Evolutionary conservation across 2,113 vertebrate genomes (phyloP).

Genomic region (Cervus canadensis): DNA sequence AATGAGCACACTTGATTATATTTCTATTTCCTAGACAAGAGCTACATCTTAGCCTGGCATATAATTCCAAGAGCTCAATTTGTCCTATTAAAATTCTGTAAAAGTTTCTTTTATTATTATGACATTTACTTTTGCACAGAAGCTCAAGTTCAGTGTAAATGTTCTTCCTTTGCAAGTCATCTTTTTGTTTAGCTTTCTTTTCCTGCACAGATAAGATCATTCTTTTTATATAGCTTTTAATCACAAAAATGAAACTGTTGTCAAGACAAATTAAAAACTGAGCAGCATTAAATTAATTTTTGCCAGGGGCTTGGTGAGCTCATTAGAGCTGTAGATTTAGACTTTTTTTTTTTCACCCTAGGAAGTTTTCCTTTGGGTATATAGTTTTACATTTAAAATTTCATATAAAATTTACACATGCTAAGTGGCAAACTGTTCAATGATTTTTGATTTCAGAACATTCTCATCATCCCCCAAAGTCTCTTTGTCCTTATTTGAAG

Average conservation of each 20-base stretch:
- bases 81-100: conserved; percentile 1
- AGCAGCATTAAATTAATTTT: background rate
- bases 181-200: background rate
- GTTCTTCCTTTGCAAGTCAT: background rate
- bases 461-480: background rate
- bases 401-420: background rate
- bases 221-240: background rate
- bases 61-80: background rate
- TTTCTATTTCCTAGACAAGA: background rate
- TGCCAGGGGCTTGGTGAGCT: background rate
- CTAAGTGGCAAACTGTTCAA: background rate
- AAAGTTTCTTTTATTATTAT: background rate
- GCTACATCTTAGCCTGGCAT: background rate
- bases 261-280: background rate
- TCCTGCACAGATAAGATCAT: background rate
- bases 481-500: background rate
- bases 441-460: background rate
- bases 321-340: background rate
- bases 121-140: background rate
- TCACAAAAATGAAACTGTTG: conserved; percentile 25
- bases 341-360: background rate
- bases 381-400: background rate
- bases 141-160: background rate
- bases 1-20: background rate
- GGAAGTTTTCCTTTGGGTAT: background rate